These are phyloP conservation scores for Stenolophus ochropezus DNA, from an alignment of 2,888 invertebrate species.

Conservation along the genomic window DNA sequence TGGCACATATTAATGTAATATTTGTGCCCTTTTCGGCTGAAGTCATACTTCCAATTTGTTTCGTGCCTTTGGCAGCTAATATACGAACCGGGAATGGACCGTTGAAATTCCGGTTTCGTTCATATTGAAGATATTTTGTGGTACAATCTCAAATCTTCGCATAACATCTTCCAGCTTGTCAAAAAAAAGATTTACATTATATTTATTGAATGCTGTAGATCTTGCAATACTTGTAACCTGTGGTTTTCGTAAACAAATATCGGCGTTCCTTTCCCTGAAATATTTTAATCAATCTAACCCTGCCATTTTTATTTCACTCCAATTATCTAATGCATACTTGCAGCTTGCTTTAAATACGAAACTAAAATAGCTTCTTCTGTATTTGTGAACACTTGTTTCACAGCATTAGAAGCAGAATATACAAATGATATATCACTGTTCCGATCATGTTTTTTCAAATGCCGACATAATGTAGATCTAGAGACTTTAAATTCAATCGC, in stretches of 20 bases:
- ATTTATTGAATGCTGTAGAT: conserved; percentile 52
- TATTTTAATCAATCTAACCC: conserved; percentile 60
- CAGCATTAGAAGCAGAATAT: background rate
- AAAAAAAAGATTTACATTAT: background rate
- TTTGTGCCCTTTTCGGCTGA: background rate
- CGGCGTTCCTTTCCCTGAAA: conserved; percentile 58
- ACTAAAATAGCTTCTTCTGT: background rate
- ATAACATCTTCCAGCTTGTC: background rate
- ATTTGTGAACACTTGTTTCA: background rate
- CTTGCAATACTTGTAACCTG: conserved; percentile 63
- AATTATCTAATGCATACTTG: background rate
- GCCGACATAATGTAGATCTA: conserved; percentile 24
- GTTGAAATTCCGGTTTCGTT: background rate
- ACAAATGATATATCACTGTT: background rate
- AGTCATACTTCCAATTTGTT: conserved; percentile 3
- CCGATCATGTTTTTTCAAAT: background rate
- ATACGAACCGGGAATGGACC: background rate
- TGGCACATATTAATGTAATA: background rate
- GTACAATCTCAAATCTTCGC: background rate
- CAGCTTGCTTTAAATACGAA: background rate
- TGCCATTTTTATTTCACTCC: conserved; percentile 56
- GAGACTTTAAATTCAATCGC: conserved; percentile 16
- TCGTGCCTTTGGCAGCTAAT: background rate
- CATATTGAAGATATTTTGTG: background rate
- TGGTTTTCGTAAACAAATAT: conserved; percentile 58